These are phyloP conservation scores for Axis porcinus DNA, from an alignment of 2,113 vertebrate genomes.

Conservation along the genomic window DNA sequence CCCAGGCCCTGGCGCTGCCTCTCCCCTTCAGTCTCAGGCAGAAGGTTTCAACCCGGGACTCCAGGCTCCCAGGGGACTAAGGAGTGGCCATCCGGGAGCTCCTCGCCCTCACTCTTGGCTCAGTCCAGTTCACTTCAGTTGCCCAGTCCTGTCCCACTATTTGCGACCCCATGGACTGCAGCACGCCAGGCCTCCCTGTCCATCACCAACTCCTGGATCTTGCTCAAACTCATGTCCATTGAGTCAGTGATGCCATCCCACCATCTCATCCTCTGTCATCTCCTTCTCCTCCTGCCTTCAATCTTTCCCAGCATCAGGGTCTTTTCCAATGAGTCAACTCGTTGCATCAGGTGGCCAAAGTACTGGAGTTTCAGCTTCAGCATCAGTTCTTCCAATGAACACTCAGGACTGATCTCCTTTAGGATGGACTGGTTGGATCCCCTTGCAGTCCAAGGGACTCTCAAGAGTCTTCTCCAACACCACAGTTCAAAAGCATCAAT, in stretches of 20 bases:
- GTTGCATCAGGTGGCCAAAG: not conserved
- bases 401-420: not conserved
- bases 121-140: not conserved
- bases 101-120: not conserved
- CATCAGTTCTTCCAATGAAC: not conserved
- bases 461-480: not conserved
- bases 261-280: not conserved
- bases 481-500: not conserved
- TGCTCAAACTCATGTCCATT: not conserved
- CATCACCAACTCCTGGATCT: not conserved
- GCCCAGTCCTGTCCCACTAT: not conserved
- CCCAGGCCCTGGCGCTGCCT: not conserved
- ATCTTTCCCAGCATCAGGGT: not conserved
- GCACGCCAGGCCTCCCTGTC: not conserved
- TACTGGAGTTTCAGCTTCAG: not conserved
- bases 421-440: not conserved
- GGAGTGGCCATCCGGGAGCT: rapidly evolving
- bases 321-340: not conserved
- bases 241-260: not conserved
- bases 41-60: not conserved
- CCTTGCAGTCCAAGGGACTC: not conserved
- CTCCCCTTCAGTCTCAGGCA: not conserved
- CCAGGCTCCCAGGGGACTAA: not conserved
- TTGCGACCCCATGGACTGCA: not conserved
- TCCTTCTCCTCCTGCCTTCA: not conserved